Conservation (phyloP, 2,113 vertebrate genomes). For the Anser cygnoides region DNA sequence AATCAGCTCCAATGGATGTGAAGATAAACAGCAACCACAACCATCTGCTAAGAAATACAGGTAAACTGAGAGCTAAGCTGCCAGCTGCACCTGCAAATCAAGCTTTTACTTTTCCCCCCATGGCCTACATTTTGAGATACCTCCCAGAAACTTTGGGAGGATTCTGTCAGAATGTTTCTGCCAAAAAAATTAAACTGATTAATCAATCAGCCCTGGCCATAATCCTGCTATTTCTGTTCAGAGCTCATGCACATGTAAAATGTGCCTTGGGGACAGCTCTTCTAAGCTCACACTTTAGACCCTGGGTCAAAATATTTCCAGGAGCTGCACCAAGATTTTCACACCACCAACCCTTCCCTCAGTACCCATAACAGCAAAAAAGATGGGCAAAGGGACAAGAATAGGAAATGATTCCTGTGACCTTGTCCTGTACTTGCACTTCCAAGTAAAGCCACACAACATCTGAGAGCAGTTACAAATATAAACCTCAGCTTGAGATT, state of each 20-base stretch:
- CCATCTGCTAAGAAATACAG: background rate
- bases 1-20: background rate
- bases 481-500: background rate
- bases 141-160: background rate
- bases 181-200: background rate
- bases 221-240: background rate
- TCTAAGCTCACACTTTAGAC: background rate
- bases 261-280: background rate
- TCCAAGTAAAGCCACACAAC: background rate
- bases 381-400: background rate
- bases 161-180: background rate
- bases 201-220: background rate
- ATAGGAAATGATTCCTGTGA: background rate
- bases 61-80: background rate
- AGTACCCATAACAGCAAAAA: background rate
- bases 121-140: background rate
- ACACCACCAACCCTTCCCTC: background rate
- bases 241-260: fast-evolving
- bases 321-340: background rate
- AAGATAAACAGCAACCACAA: background rate
- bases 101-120: background rate
- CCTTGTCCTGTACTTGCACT: background rate
- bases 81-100: background rate
- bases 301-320: background rate
- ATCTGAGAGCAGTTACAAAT: background rate